Conservation (phyloP, 2,113 vertebrate genomes). For the Struthidea cinerea region DNA sequence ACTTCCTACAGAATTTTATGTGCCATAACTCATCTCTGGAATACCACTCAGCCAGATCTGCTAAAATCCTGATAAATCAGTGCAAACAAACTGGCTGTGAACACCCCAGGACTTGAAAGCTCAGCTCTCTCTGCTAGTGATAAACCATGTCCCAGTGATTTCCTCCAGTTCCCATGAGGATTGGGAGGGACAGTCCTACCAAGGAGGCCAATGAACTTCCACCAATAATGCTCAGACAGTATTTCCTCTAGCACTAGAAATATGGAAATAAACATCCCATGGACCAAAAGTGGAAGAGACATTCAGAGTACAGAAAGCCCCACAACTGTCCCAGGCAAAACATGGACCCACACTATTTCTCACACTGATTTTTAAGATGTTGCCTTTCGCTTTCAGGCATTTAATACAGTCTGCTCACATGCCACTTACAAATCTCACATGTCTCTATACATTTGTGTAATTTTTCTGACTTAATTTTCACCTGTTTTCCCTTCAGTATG, state of each 20-base stretch:
- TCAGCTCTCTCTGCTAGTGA: neutral
- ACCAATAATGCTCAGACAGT: neutral
- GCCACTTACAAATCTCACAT: neutral
- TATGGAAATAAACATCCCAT: neutral
- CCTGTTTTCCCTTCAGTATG: neutral
- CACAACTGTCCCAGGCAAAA: neutral
- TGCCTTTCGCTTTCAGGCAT: neutral
- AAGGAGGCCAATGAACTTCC: neutral
- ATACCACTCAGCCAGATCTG: neutral
- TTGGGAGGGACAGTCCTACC: neutral
- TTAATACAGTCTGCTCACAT: neutral
- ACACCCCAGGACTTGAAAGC: neutral
- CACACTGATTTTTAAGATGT: neutral
- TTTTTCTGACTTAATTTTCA: neutral
- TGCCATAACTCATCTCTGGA: neutral
- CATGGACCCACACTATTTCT: neutral
- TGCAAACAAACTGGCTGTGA: neutral
- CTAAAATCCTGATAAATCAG: neutral
- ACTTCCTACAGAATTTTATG: neutral
- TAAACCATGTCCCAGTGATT: neutral
- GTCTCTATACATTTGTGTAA: neutral
- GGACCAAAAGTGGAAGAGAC: neutral
- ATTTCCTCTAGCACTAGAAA: neutral
- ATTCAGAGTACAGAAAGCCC: neutral
- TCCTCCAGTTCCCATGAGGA: rapidly evolving